Conservation (phyloP, 1,140 invertebrate species). For the Tetragonula clypearis region DNA sequence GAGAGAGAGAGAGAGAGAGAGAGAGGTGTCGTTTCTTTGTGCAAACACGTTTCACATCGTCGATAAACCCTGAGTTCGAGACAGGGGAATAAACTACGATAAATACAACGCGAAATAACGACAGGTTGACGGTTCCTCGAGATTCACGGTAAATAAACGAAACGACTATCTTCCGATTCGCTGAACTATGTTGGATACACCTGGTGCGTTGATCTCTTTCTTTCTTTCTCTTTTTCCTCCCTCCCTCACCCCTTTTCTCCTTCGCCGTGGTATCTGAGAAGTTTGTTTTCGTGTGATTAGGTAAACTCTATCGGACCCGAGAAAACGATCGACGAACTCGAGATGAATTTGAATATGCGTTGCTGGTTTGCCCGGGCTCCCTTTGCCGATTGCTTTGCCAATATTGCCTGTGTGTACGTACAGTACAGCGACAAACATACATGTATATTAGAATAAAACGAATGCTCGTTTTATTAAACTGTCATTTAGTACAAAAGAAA, state of each 20-base stretch:
- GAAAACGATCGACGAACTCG: slow-evolving; percentile 17
- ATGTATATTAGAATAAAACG: too few relatives aligned
- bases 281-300: background rate
- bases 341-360: slow-evolving; percentile 32
- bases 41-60: background rate
- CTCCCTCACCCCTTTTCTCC: too few relatives aligned
- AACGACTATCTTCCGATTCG: background rate
- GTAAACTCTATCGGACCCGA: slow-evolving; percentile 20
- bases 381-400: slow-evolving; percentile 33
- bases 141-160: background rate
- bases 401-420: slow-evolving; percentile 21
- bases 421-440: background rate
- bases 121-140: background rate
- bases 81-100: too few relatives aligned
- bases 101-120: background rate
- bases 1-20: background rate
- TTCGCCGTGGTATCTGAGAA: too few relatives aligned
- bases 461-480: too few relatives aligned
- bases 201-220: too few relatives aligned
- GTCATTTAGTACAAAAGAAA: too few relatives aligned
- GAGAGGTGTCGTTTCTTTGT: background rate
- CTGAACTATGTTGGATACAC: too few relatives aligned
- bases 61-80: background rate
- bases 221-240: too few relatives aligned
- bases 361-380: slow-evolving; percentile 6